Evolutionary conservation across 2,797 vertebrate genomes (phyloP), one percentile per base, ranked within the genome.

Genomic region (Perodicticus potto): DNA sequence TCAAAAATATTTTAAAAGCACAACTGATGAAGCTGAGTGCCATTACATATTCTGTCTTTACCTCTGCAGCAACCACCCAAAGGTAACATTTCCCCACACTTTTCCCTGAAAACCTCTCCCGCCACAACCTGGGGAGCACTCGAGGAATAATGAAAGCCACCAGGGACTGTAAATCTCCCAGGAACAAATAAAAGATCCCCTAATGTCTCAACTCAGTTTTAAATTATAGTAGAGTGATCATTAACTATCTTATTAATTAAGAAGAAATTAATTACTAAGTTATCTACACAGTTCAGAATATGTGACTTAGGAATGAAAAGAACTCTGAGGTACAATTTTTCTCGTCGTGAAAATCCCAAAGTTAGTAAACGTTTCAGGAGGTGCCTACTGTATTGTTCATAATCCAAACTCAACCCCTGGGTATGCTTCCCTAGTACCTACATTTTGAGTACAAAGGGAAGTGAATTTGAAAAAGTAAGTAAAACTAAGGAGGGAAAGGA

Each of bases 201-300:
- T 45, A 67, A 93, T 12, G 57, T 76, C 93, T 87, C 95, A 37
- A 13, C 69, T 96, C 94, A 37, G 69, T 43, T 93, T 93, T 95
- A 95, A 91, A 96, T 17, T 76, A 85, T 70, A 93, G 70, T 1
- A 49, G 5, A 90, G 43, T 37, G 84, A 55, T 95, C 95, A 94
- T 65, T 94, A 96, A 94, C 32, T 7, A 86, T 70, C 91, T 89
- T 94, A 77, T 86, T 96, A 97, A 92, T 94, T 95, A 97, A 96
- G 92, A 61, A 91, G 82, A 97, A 77, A 97, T 96, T 97, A 96
- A 81, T 91, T 93, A 91, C 25, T 53, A 90, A 90, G 86, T 87
- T 81, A 81, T 87, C 97, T 23, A 8, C 40, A 63, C 67, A 92
- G 72, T 3, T 63, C 59, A 74, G 80, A 95, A 89, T 40, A 40